A percentile compares a stretch with the other conserved stretches of the same genome.
phyloP scores from a whole-genome alignment of 2,113 vertebrate species.

The Puntigrus tetrazona region DNA sequence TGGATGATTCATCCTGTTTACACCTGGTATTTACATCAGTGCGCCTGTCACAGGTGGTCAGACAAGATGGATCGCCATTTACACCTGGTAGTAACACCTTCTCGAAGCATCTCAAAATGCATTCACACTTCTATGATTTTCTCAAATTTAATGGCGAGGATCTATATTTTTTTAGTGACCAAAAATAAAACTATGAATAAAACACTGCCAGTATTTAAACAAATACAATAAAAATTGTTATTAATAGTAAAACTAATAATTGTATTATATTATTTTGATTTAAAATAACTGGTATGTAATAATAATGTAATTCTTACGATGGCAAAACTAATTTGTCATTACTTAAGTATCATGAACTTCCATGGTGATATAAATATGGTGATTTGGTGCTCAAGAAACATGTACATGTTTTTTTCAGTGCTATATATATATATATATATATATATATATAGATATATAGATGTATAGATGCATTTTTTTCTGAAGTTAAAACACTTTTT shows the following conservation, averaged over 20 bases:
- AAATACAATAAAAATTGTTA: neutral
- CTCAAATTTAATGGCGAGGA: neutral
- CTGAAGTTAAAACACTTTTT: neutral
- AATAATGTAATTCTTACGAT: neutral
- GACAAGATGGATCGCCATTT: neutral
- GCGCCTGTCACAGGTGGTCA: neutral
- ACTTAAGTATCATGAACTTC: neutral
- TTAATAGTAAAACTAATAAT: neutral
- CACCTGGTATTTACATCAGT: neutral
- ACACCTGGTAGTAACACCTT: neutral
- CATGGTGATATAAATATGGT: neutral
- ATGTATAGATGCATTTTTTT: neutral
- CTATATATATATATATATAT: too few relatives aligned
- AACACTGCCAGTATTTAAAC: neutral
- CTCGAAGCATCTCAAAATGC: neutral
- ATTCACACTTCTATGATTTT: neutral
- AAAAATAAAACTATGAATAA: neutral
- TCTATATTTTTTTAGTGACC: too few relatives aligned
- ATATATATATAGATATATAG: too few relatives aligned
- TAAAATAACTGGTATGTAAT: neutral
- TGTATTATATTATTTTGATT: neutral
- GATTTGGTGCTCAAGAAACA: neutral
- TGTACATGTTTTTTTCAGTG: neutral
- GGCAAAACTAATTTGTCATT: neutral
- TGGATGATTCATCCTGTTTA: slow-evolving; percentile 23